Evolutionary conservation across 1,140 invertebrate genomes (phyloP), one percentile per base, ranked within the genome.

Genomic region (Oreohelix idahoensis): DNA sequence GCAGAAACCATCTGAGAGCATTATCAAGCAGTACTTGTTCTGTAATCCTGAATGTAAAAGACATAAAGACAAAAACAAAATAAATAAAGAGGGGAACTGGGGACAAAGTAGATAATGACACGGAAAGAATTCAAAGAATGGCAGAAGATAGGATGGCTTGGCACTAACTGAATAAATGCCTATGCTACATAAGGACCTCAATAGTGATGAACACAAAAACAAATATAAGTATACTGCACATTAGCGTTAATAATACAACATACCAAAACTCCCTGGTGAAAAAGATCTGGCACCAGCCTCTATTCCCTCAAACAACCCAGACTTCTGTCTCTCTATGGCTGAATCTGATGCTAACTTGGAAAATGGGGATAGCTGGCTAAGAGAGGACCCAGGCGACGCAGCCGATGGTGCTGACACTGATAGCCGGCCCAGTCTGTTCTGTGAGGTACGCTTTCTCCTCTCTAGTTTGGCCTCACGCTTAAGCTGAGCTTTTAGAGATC

Each of bases 401-500:
- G 45, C 77, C 39, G 77, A 79, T 23, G 79, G 53, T 35, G 29
- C 75, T 5, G 75, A 51, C 20, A 77, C 71, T 51, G 75, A 29
- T n/a, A 79, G n/a, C 36, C 35, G 38, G 32, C 74, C 77, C 11
- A 80, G 13, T 11, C 69, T 42, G 17, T 38, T 81, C 75, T 71
- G 76, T 15, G 42, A 69, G 51, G 73, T 49, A 73, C 76, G 78
- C 66, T 66, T 84, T 51, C 80, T 86, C 70, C 86, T 86, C 71
- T 87, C 84, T 58, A 86, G 81, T 78, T 86, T 89, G 38, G 89
- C 91, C 82, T 91, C 90, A 42, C 89, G 85, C 83, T 91, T 90
- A 87, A 92, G 89, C 85, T 92, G 88, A 26, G 89, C 89, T 85
- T 92, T 92, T 29, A 92, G 87, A 42, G 90, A 90, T 20, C 88